Conservation (phyloP, 2,888 invertebrate genomes). For the Rapana venosa region DNA sequence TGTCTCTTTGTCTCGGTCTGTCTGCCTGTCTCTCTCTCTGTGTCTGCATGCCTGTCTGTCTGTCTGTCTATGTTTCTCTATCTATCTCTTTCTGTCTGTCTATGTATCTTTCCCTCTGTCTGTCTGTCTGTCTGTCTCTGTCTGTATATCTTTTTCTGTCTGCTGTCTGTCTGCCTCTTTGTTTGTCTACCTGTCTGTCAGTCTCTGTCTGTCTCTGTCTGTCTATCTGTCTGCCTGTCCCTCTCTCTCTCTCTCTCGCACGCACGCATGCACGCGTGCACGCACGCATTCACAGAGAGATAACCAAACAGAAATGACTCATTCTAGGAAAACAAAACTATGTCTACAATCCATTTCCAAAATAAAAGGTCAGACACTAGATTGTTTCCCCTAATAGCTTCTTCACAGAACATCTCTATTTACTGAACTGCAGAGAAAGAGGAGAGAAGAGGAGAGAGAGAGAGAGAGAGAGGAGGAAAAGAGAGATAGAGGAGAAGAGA, state of each 20-base stretch:
- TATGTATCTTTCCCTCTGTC: neutral
- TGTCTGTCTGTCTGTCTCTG: slow-evolving; percentile 36
- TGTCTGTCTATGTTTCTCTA: neutral
- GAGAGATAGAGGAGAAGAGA: neutral
- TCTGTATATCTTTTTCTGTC: too few species aligned
- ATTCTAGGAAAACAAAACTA: too few species aligned
- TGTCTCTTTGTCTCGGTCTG: neutral
- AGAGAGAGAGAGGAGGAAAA: neutral
- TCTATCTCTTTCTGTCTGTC: neutral
- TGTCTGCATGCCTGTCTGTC: neutral
- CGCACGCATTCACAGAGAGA: neutral
- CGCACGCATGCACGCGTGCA: neutral
- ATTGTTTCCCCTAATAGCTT: too few species aligned
- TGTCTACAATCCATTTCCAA: too few species aligned
- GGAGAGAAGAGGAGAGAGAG: too few species aligned
- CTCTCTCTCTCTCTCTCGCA: neutral
- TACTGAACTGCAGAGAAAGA: too few species aligned
- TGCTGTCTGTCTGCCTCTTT: neutral
- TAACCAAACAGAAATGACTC: neutral
- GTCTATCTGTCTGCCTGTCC: neutral
- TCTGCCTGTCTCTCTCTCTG: neutral
- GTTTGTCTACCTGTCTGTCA: neutral
- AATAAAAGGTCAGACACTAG: too few species aligned
- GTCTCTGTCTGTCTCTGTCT: neutral
- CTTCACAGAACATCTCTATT: too few species aligned